Base-by-base conservation (phyloP, 1,140 invertebrate species). In the Mycetomoellerius zeteki region DNA sequence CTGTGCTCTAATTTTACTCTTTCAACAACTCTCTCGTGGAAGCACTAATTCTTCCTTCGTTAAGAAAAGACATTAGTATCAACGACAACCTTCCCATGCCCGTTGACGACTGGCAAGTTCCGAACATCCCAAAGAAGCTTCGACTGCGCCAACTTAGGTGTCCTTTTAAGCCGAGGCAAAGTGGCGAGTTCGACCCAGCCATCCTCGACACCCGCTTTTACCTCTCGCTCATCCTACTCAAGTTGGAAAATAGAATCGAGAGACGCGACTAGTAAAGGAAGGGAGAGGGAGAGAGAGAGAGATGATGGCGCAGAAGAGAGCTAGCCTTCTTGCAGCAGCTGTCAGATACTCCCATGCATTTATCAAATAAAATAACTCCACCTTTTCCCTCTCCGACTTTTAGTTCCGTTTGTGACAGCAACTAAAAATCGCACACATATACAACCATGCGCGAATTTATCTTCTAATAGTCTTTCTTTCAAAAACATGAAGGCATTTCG, bases 91-190 rank as follows among this genome's bases (percentile, higher is more conserved):
- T 14, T 69, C 60, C 56, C 24, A 21, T 54, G 47, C 81, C 77
- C 16, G 82, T 82, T 72, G 77, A 85, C 58, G 77, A 80, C 86
- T 85, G 85, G 86, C 89, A 87, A 90, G 88, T 85, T 89, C 75
- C 37, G 33, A 87, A 82, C 65, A 76, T 86, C 73, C 89, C 27
- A 86, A 78, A 89, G 71, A 89, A 89, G 89, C 77, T 90, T 87
- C 86, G 86, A 50, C 54, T 58, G 50, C 43, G 27, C 73, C 72
- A 71, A 90, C 73, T 90, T 87, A 75, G 80, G 58, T 86, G 67
- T 76, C 73, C 86, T 90, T 81, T 90, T 90, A 90, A 90, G 75
- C 80, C 82, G 27, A 77, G 37, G 82, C 30, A 90, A 90, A 90
- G 88, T 86, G 87, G 85, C 78, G 56, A 87, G 88, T 84, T 89